These are phyloP conservation scores for Latrodectus hesperus DNA, from an alignment of 2,888 invertebrate species.

Conservation along the genomic window DNA sequence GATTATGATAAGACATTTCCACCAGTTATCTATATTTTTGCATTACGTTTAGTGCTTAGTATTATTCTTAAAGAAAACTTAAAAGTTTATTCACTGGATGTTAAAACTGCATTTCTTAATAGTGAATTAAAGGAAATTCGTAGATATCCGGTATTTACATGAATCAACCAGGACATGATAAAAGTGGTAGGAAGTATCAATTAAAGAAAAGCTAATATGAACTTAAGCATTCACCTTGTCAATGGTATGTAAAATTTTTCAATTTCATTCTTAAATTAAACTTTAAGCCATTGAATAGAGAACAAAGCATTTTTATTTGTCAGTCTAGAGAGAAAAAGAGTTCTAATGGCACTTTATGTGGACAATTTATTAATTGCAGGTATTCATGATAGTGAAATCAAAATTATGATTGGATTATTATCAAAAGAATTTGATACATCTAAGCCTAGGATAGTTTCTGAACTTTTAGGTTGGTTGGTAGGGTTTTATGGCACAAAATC, in stretches of 20 bases:
- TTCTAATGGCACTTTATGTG: neutral
- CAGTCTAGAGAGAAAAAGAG: neutral
- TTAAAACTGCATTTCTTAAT: neutral
- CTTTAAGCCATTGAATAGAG: neutral
- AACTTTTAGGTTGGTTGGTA: neutral
- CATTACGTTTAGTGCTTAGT: neutral
- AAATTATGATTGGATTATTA: neutral
- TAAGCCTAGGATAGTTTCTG: neutral
- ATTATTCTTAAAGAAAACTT: neutral
- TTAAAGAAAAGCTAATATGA: neutral
- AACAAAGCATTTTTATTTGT: neutral
- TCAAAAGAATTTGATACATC: slow-evolving; percentile 2
- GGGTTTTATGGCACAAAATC: too few relatives aligned
- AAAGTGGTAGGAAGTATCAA: neutral
- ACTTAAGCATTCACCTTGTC: neutral
- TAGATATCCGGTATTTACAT: neutral
- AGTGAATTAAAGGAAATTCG: neutral
- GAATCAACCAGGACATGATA: neutral
- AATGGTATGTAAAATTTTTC: neutral
- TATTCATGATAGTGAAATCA: neutral
- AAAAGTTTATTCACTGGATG: too few relatives aligned
- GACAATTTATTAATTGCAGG: neutral
- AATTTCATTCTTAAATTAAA: neutral
- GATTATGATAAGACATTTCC: neutral
- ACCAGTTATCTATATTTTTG: neutral